phyloP scores from a whole-genome alignment of 2,888 invertebrate species.

The Dynastes maya region DNA sequence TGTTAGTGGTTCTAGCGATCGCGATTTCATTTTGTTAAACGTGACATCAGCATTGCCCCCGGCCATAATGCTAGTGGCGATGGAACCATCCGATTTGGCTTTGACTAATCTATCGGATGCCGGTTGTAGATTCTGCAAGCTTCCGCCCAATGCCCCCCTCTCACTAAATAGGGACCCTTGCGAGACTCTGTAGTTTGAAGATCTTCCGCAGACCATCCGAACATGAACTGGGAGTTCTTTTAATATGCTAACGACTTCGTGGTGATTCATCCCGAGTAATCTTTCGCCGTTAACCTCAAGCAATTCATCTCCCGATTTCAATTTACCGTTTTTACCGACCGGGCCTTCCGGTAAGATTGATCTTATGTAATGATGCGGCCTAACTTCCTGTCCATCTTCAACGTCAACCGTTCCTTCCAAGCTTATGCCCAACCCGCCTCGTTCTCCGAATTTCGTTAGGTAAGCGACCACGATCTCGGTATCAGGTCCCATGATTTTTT shows the following conservation, averaged over 20 bases:
- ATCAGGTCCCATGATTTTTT: slow-evolving; percentile 84
- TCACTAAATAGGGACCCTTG: slow-evolving; percentile 65
- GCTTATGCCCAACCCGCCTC: slow-evolving; percentile 96
- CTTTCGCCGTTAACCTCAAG: slow-evolving; percentile 94
- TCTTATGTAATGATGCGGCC: slow-evolving; percentile 98
- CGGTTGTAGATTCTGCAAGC: slow-evolving; percentile 78
- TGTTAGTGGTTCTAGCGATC: slow-evolving; percentile 97
- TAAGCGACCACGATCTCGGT: slow-evolving; percentile 87
- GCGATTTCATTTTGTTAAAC: slow-evolving; percentile 81
- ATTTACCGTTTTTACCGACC: slow-evolving; percentile 91
- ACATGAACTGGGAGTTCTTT: slow-evolving; percentile 93
- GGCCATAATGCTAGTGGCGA: slow-evolving; percentile 79
- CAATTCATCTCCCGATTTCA: slow-evolving; percentile 96
- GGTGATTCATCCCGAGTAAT: slow-evolving; percentile 92
- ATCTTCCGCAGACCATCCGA: slow-evolving; percentile 90
- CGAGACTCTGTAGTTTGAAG: slow-evolving; percentile 60
- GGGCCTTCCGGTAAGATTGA: slow-evolving; percentile 98
- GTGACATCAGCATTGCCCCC: slow-evolving; percentile 72
- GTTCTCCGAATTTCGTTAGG: slow-evolving; percentile 88
- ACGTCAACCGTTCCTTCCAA: slow-evolving; percentile 99
- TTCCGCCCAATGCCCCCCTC: slow-evolving; percentile 71
- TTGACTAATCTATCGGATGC: slow-evolving; percentile 83
- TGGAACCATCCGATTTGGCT: slow-evolving; percentile 93
- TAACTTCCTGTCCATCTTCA: slow-evolving; percentile 94
- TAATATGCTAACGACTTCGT: slow-evolving; percentile 93